phyloP scores from a whole-genome alignment of 2,113 vertebrate species.

The Chionodraco myersi region DNA sequence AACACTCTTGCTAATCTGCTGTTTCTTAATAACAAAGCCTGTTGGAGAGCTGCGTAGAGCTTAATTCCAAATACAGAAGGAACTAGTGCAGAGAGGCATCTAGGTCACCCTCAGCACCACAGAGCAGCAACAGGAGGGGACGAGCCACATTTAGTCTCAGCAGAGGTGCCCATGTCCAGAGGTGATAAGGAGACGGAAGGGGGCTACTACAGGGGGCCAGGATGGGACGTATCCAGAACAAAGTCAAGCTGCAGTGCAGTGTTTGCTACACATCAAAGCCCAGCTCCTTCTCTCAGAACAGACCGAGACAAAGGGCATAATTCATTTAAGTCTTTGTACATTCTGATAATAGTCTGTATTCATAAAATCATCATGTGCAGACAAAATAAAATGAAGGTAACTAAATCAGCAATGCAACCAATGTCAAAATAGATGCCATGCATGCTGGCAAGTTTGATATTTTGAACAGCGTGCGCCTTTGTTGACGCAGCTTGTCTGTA shows the following conservation, averaged over 20 bases:
- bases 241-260: constrained; percentile 28
- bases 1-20: constrained; percentile 68
- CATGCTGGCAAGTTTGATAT: neutral
- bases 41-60: constrained; percentile 42
- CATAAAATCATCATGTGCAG: neutral
- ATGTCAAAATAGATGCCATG: neutral
- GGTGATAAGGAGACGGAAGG: constrained; percentile 64
- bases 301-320: neutral
- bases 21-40: constrained; percentile 73
- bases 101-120: constrained; percentile 67
- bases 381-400: neutral
- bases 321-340: neutral
- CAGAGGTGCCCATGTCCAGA: constrained; percentile 68
- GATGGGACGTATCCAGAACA: constrained; percentile 40
- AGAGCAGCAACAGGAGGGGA: constrained; percentile 44
- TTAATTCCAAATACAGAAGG: constrained; percentile 64
- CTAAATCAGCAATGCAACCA: neutral
- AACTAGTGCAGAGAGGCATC: constrained; percentile 62
- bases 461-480: neutral
- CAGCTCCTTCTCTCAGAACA: neutral
- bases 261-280: constrained; percentile 35
- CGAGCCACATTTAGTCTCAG: constrained; percentile 65
- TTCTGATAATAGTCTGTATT: neutral
- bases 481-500: constrained; percentile 2
- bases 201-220: constrained; percentile 25